These are phyloP conservation scores for Clarias platycephalus DNA, from an alignment of 2,797 vertebrate species.

Conservation along the genomic window DNA sequence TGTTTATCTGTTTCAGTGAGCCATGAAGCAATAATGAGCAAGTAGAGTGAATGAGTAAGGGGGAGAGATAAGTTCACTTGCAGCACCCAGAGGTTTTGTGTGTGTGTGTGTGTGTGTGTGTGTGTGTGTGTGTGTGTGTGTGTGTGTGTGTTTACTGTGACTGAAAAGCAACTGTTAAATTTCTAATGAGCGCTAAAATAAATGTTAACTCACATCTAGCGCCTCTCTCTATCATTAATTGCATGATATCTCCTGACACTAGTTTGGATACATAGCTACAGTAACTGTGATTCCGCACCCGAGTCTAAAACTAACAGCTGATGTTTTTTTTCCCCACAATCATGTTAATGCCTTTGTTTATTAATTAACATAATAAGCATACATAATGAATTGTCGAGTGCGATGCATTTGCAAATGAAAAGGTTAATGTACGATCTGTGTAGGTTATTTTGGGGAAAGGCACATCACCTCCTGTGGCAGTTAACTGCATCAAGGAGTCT, in stretches of 20 bases:
- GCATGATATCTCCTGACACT: background rate
- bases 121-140: no score
- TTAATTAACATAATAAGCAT: slow-evolving; percentile 66
- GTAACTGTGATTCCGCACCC: background rate
- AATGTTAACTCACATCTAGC: background rate
- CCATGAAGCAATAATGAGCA: background rate
- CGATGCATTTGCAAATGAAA: slow-evolving; percentile 67
- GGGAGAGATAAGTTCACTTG: no score
- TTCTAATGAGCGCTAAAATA: no score
- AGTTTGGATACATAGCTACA: background rate
- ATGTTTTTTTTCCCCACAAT: slow-evolving; percentile 23
- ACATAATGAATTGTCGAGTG: slow-evolving; percentile 67
- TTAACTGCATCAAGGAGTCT: slow-evolving; percentile 56
- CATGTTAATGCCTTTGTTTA: slow-evolving; percentile 55
- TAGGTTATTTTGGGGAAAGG: slow-evolving; percentile 56
- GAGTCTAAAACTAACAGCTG: slow-evolving; percentile 15
- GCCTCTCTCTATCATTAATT: no score
- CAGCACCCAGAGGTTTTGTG: no score
- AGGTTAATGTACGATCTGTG: slow-evolving; percentile 69
- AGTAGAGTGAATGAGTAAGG: no score
- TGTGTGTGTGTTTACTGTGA: no score
- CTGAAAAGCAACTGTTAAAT: no score
- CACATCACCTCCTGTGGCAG: slow-evolving; percentile 59
- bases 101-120: no score
- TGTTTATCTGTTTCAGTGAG: background rate